phyloP scores from a whole-genome alignment of 1,140 invertebrate species.

The Dendroctonus valens region DNA sequence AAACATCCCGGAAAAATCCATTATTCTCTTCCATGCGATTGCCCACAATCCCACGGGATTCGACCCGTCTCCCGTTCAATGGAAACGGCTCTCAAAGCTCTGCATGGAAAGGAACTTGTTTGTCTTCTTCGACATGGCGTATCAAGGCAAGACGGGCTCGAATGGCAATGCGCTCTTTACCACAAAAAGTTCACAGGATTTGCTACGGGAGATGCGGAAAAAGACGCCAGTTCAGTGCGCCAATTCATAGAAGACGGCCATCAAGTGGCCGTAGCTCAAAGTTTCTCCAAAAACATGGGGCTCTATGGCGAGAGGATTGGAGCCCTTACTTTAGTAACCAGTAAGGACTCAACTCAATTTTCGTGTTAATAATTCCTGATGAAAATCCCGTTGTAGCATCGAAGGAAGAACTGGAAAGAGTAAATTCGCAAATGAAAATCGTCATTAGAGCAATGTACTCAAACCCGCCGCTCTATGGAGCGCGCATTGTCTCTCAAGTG shows the following conservation, averaged over 20 bases:
- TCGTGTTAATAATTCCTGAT: background rate
- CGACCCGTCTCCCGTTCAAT: conserved; percentile 84
- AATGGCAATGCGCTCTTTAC: background rate
- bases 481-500: conserved; percentile 83
- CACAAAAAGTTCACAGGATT: conserved; percentile 56
- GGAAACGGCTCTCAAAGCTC: conserved; percentile 76
- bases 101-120: conserved; percentile 79
- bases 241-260: conserved; percentile 74
- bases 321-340: conserved; percentile 60
- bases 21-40: conserved; percentile 92
- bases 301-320: conserved; percentile 87
- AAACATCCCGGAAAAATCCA: conserved; percentile 79
- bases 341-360: background rate
- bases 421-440: conserved; percentile 95
- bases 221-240: conserved; percentile 78
- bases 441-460: conserved; percentile 95
- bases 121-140: conserved; percentile 92
- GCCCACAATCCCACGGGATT: conserved; percentile 98
- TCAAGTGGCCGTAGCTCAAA: conserved; percentile 87
- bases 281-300: conserved; percentile 98
- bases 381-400: conserved; percentile 46
- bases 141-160: conserved; percentile 70
- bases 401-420: conserved; percentile 78
- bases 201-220: conserved; percentile 90
- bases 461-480: conserved; percentile 94